A percentile compares a stretch with the other conserved stretches of the same genome.
Evolutionary conservation across 2,113 vertebrate species (phyloP).

Genomic region (Myotis brandtii): DNA sequence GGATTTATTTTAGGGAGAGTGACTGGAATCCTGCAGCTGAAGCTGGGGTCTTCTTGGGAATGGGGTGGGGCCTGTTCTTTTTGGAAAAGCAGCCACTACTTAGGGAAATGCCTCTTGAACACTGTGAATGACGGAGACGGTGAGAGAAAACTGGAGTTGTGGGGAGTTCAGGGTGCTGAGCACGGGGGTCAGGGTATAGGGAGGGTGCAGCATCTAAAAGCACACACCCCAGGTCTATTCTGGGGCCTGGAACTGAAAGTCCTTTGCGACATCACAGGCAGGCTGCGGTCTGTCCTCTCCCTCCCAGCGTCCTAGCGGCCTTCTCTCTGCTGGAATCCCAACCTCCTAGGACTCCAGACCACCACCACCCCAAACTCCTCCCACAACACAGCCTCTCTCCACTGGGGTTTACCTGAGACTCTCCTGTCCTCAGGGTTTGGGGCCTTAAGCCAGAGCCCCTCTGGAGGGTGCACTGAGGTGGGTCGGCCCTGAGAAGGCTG

Average conservation of each 20-base stretch:
- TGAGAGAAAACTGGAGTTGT: background rate
- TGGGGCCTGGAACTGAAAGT: conserved; percentile 78
- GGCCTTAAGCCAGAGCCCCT: background rate
- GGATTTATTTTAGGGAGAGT: conserved; percentile 53
- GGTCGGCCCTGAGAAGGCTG: background rate
- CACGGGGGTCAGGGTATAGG: background rate
- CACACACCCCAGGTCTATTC: conserved; percentile 63
- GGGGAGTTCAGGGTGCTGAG: background rate
- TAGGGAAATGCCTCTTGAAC: conserved; percentile 8
- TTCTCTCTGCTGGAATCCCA: background rate
- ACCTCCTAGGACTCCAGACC: background rate
- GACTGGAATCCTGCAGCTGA: background rate
- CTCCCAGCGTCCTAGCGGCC: background rate
- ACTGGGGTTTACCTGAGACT: background rate
- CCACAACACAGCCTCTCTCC: background rate
- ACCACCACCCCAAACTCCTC: background rate
- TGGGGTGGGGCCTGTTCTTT: background rate
- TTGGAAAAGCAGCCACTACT: background rate
- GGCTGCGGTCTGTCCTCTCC: conserved; percentile 32
- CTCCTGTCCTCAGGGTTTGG: background rate
- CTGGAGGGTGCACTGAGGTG: background rate
- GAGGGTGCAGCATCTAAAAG: background rate
- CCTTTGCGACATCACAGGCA: conserved; percentile 41
- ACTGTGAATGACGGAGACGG: background rate
- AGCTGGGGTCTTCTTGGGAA: conserved; percentile 11